Evolutionary conservation across 2,888 invertebrate species (phyloP), one percentile per base, ranked within the genome.

Genomic region (Leptura quadrifasciata): DNA sequence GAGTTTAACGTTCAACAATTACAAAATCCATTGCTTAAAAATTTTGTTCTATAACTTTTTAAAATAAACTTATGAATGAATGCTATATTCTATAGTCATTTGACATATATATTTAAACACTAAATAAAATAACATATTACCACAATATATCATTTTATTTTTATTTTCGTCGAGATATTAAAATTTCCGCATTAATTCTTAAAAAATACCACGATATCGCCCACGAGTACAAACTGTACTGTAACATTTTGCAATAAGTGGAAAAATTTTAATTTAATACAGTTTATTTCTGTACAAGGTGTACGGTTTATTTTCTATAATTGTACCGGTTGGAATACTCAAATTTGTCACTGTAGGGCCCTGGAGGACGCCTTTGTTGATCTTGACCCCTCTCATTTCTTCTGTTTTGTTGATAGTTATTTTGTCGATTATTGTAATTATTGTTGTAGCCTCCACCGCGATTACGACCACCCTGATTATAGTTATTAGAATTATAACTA

Each of bases 291-390:
- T 39, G 27, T 64, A n/a, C 63, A 55, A 55, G 58, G 17, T 52
- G 24, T 35, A 21, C 54, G 39, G 21, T 61, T 68, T 82, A 84
- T 79, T 80, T 82, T 52, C 82, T 81, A 74, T 81, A 81, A 74
- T 72, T 81, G 72, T 83, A 84, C 65, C 84, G 74, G 74, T 82
- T 84, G n/a, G 84, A 73, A 8, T 78, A 15, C 71, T 84, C 85
- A 76, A 85, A 87, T 76, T 85, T 82, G 71, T 88, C 87, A 55
- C 83, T 82, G 63, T 88, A 87, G 0, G 88, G 88, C 18, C 88
- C 88, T 21, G 86, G 83, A 6, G 82, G 83, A 68, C 87, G 79
- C 27, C 79, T 77, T 63, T 76, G 67, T 52, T 73, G 67, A 52
- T 73, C 69, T 54, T 79, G 75, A 63, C 74, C 58, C 15, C 77